Evolutionary conservation across 2,113 vertebrate species (phyloP).

Genomic region (Poicephalus meyeri): DNA sequence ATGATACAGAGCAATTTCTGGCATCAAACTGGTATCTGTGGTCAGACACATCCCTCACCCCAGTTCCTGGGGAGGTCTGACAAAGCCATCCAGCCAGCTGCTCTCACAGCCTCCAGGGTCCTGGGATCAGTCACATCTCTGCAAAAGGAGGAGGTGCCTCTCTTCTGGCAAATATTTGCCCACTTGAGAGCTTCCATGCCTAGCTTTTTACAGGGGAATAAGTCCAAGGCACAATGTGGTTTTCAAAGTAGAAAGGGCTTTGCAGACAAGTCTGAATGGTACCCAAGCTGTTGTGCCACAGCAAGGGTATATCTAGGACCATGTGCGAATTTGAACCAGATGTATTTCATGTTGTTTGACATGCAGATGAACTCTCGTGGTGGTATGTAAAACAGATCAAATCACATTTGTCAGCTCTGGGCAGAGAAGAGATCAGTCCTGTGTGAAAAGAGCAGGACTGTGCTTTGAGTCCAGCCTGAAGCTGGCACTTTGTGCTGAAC

Average conservation of each 20-base stretch:
- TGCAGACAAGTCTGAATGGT: not conserved
- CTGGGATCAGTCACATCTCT: not conserved
- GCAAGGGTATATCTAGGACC: not conserved
- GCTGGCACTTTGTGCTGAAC: not conserved
- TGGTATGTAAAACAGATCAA: not conserved
- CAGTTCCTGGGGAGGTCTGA: not conserved
- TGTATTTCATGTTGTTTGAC: not conserved
- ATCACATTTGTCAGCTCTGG: not conserved
- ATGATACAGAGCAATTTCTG: not conserved
- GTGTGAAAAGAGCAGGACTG: not conserved
- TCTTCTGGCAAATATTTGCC: not conserved
- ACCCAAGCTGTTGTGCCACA: not conserved
- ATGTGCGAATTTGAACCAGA: not conserved
- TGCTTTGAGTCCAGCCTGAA: not conserved
- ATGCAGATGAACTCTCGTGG: not conserved
- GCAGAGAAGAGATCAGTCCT: not conserved
- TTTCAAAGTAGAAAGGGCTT: not conserved
- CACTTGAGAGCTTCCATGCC: not conserved
- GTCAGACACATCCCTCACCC: not conserved
- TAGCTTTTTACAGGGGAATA: not conserved
- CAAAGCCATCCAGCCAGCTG: not conserved
- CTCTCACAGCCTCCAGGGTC: not conserved
- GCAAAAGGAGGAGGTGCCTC: not conserved
- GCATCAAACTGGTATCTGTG: not conserved
- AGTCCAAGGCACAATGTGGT: not conserved